These are phyloP conservation scores for Macropodus opercularis DNA, from an alignment of 2,797 vertebrate species.

Conservation along the genomic window DNA sequence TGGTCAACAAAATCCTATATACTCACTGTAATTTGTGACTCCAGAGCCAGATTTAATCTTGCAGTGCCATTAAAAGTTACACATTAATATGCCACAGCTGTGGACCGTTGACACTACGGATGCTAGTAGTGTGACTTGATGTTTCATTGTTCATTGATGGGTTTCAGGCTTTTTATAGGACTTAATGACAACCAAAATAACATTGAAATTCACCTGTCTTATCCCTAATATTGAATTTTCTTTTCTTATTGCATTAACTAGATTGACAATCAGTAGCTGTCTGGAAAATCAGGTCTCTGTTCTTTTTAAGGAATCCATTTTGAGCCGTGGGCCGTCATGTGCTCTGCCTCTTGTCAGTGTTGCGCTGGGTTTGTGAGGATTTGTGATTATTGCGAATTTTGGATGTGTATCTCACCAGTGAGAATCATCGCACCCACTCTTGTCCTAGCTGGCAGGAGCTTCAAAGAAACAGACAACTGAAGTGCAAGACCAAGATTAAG, in stretches of 20 bases:
- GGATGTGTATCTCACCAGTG: conserved; percentile 35
- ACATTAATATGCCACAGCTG: too few species aligned
- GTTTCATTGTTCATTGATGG: too few species aligned
- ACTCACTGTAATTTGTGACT: too few species aligned
- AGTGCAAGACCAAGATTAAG: conserved; percentile 38
- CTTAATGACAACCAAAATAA: neutral
- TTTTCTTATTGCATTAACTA: neutral
- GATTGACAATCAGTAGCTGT: neutral
- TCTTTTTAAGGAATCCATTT: conserved; percentile 10
- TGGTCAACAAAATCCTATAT: too few species aligned
- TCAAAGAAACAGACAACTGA: conserved; percentile 51
- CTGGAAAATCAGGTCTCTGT: conserved; percentile 10
- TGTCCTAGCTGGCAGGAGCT: conserved; percentile 43
- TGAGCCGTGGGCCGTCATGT: conserved; percentile 5
- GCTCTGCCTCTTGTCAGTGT: conserved; percentile 11
- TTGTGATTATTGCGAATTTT: conserved; percentile 34
- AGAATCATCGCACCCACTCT: conserved; percentile 38
- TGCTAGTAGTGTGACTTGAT: too few species aligned
- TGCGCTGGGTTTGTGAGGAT: conserved; percentile 1
- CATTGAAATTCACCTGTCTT: neutral
- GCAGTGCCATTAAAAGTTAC: too few species aligned
- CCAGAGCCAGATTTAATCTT: too few species aligned
- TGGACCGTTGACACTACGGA: too few species aligned
- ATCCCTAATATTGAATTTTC: neutral
- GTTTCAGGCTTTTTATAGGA: too few species aligned